Conservation (phyloP, 2,888 invertebrate genomes). For the Sussaba pulchella region DNA sequence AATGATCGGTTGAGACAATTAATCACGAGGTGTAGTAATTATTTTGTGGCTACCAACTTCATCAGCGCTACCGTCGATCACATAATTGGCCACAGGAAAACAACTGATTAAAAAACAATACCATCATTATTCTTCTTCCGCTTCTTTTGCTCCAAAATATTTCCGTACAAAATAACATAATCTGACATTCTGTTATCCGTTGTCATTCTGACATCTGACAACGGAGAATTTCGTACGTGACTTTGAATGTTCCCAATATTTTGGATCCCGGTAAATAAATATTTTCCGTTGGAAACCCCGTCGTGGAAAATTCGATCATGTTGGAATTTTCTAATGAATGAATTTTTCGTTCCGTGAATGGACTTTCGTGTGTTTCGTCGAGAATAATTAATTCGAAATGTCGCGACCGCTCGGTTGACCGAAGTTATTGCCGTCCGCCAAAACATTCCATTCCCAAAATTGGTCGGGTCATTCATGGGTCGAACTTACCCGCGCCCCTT, state of each 20-base stretch:
- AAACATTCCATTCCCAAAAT: slow-evolving; percentile 77
- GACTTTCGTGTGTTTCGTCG: background rate
- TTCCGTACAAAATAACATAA: too few species aligned
- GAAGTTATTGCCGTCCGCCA: slow-evolving; percentile 68
- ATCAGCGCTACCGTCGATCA: background rate
- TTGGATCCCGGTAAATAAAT: too few species aligned
- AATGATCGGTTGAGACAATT: background rate
- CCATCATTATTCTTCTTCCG: too few species aligned
- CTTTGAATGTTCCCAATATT: too few species aligned
- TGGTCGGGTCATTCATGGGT: slow-evolving; percentile 73
- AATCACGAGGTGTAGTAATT: background rate
- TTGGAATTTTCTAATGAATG: slow-evolving; percentile 7
- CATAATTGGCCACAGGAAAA: background rate
- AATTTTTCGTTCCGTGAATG: slow-evolving; percentile 24
- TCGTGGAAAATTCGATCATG: background rate
- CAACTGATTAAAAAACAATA: background rate
- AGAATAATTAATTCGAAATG: slow-evolving; percentile 21
- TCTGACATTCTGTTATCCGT: too few species aligned
- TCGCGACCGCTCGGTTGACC: slow-evolving; percentile 5
- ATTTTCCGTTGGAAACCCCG: background rate
- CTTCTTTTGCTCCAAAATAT: too few species aligned
- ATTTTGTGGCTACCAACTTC: background rate
- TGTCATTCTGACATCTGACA: too few species aligned
- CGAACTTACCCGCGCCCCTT: slow-evolving; percentile 13
- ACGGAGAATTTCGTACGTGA: too few species aligned